These are phyloP conservation scores for Phalera bucephala DNA, from an alignment of 2,888 invertebrate species.

Conservation along the genomic window DNA sequence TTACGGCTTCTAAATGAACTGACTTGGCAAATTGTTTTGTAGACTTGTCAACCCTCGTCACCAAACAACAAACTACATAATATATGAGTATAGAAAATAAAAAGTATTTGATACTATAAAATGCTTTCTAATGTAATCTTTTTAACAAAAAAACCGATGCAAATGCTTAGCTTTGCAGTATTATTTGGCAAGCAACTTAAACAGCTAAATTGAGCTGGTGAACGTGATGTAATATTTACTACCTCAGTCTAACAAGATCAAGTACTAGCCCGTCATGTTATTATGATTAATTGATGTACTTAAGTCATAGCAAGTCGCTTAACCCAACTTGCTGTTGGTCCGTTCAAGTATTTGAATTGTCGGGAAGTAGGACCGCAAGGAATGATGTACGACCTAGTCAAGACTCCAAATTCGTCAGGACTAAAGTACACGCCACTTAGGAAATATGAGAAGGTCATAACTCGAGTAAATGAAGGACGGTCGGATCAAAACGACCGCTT, in stretches of 20 bases:
- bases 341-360: constrained; percentile 21
- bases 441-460: constrained; percentile 73
- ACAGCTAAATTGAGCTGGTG: constrained; percentile 26
- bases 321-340: constrained; percentile 3
- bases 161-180: too few relatives aligned
- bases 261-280: constrained; percentile 22
- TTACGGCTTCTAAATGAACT: neutral
- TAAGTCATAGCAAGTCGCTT: constrained; percentile 12
- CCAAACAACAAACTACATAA: constrained; percentile 2
- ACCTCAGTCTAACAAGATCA: constrained; percentile 24
- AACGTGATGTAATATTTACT: constrained; percentile 31
- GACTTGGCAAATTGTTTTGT: neutral
- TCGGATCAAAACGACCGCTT: constrained; percentile 59
- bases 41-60: neutral
- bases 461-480: constrained; percentile 73
- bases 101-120: too few relatives aligned
- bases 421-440: constrained; percentile 60
- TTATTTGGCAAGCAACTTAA: too few relatives aligned
- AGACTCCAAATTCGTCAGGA: constrained; percentile 48
- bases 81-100: too few relatives aligned
- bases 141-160: too few relatives aligned
- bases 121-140: too few relatives aligned
- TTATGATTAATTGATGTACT: constrained; percentile 27
- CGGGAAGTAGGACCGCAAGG: constrained; percentile 14
- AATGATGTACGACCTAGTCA: constrained; percentile 30